Percentiles rank a stretch among this genome's conserved stretches.
Evolutionary conservation across 2,113 vertebrate species (phyloP).

Genomic region (Mormyrus iriodes): DNA sequence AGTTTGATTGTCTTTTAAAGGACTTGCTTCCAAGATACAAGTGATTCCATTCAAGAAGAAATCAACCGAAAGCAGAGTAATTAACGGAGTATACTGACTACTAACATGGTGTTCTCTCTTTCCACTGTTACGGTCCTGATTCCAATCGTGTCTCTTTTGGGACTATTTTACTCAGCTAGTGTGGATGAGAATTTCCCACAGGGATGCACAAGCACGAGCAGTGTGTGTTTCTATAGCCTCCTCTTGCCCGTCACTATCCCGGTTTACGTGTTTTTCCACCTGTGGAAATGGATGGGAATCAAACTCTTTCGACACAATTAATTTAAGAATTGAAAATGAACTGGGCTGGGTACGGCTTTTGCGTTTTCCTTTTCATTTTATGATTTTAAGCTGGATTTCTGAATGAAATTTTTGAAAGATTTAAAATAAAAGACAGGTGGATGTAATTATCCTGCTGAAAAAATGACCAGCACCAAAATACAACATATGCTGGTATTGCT

Average conservation of each 20-base stretch:
- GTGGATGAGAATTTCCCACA: slow-evolving; percentile 81
- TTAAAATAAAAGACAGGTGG: not conserved
- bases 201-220: slow-evolving; percentile 79
- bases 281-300: slow-evolving; percentile 93
- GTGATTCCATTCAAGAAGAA: not conserved
- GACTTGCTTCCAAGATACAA: not conserved
- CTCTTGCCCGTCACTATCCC: slow-evolving; percentile 83
- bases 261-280: slow-evolving; percentile 90
- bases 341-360: not conserved
- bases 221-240: slow-evolving; percentile 91
- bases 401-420: not conserved
- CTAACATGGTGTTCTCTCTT: slow-evolving; percentile 66
- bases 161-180: slow-evolving; percentile 78
- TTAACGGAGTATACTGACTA: not conserved
- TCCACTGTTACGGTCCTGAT: slow-evolving; percentile 79
- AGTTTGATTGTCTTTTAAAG: not conserved
- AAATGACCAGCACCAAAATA: no score
- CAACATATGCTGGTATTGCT: no score
- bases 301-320: slow-evolving; percentile 94
- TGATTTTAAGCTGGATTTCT: not conserved
- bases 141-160: slow-evolving; percentile 75
- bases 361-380: not conserved
- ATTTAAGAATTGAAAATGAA: not conserved
- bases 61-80: not conserved
- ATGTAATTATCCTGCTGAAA: no score